These are phyloP conservation scores for Archips xylosteana DNA, from an alignment of 2,888 invertebrate species.

Conservation along the genomic window DNA sequence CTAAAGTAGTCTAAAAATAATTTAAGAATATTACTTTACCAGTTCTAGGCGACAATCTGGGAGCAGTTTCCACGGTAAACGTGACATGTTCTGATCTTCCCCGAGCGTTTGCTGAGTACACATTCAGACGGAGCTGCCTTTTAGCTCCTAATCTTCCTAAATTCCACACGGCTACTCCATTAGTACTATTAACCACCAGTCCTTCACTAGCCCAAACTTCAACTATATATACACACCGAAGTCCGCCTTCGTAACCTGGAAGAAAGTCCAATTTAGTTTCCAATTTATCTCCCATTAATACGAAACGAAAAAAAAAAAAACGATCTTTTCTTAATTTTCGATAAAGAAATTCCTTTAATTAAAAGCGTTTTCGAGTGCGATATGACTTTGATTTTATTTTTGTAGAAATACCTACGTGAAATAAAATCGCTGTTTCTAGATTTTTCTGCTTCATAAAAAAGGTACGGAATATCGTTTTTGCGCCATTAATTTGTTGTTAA, in stretches of 20 bases:
- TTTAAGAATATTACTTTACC: constrained; percentile 52
- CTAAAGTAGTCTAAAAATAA: background rate
- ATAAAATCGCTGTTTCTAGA: background rate
- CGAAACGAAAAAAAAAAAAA: background rate
- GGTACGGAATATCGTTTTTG: background rate
- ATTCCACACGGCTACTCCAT: constrained; percentile 90
- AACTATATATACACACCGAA: constrained; percentile 89
- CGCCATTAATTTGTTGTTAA: background rate
- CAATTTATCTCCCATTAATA: background rate
- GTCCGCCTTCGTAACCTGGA: constrained; percentile 91
- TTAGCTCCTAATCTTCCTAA: constrained; percentile 92
- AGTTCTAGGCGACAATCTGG: constrained; percentile 69
- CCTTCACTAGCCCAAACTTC: constrained; percentile 89
- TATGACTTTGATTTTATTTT: background rate
- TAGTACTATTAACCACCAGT: constrained; percentile 89
- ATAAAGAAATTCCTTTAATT: background rate
- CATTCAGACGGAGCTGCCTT: constrained; percentile 90
- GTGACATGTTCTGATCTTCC: constrained; percentile 91
- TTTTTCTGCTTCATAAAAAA: background rate
- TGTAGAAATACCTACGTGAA: background rate
- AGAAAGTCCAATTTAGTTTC: constrained; percentile 12
- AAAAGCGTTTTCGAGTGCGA: background rate
- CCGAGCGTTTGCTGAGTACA: constrained; percentile 93
- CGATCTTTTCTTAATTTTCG: background rate
- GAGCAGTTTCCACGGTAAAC: constrained; percentile 73